Evolutionary conservation across 2,888 invertebrate species (phyloP).

Genomic region (Eulithis testata): DNA sequence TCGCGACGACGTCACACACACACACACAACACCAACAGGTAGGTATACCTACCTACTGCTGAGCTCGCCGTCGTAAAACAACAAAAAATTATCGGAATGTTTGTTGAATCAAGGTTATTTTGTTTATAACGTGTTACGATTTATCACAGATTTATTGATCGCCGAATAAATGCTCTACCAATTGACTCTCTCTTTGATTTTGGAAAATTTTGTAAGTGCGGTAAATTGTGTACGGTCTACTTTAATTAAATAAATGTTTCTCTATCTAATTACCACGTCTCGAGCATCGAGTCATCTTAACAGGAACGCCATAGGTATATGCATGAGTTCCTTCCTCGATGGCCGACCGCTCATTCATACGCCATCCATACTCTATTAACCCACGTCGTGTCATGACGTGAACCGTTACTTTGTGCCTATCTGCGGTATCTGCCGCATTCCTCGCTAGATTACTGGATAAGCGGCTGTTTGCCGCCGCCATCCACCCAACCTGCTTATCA

Average conservation of each 20-base stretch:
- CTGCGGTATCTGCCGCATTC: conserved; percentile 20
- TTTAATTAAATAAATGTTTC: no score
- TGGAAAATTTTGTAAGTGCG: no score
- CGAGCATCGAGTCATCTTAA: background rate
- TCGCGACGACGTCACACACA: no score
- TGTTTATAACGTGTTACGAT: background rate
- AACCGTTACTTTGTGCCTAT: conserved; percentile 11
- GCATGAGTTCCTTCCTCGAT: conserved; percentile 20
- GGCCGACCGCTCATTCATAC: conserved; percentile 18
- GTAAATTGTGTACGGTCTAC: no score
- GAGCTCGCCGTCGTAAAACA: background rate
- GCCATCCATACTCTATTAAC: background rate
- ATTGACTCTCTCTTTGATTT: no score
- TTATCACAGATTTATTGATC: background rate
- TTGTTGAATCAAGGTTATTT: conserved; percentile 2
- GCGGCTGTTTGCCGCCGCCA: background rate
- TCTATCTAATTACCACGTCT: conserved; percentile 1
- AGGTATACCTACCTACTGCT: background rate
- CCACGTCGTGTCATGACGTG: background rate
- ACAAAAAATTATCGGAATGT: background rate
- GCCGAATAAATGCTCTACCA: background rate
- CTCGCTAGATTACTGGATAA: conserved; percentile 1
- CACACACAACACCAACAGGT: background rate
- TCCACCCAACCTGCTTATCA: background rate
- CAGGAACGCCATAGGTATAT: conserved; percentile 34